These are phyloP conservation scores for Montipora capricornis DNA, from an alignment of 64 coral and sea anemone species.

Conservation along the genomic window DNA sequence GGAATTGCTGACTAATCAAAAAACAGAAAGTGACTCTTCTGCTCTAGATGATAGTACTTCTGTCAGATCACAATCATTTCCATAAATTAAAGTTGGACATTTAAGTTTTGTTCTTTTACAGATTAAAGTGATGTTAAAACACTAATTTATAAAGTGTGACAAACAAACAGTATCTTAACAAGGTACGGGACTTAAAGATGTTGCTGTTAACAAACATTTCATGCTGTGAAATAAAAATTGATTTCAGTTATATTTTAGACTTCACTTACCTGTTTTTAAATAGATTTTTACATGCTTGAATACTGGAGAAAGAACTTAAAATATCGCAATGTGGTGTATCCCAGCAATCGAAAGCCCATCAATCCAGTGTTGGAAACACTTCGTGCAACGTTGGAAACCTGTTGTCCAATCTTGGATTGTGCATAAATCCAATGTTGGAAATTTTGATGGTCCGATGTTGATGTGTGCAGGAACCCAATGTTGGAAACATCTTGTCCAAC, in stretches of 20 bases:
- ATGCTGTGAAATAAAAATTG: too few species aligned
- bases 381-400: background rate
- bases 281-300: background rate
- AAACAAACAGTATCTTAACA: too few species aligned
- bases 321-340: background rate
- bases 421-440: background rate
- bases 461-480: background rate
- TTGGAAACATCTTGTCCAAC: background rate
- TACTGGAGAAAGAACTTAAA: background rate
- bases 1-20: background rate
- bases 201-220: too few species aligned
- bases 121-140: too few species aligned
- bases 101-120: too few species aligned
- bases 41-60: slow-evolving; percentile 5
- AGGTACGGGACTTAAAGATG: too few species aligned
- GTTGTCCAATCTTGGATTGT: slow-evolving; percentile 2
- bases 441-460: background rate
- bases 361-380: slow-evolving; percentile 12
- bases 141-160: too few species aligned
- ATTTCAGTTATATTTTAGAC: background rate
- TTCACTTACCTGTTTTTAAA: background rate
- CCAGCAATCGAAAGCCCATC: background rate
- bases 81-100: background rate
- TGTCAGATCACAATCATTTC: background rate
- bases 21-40: background rate